Conservation (phyloP, 2,113 vertebrate species). For the Kryptolebias marmoratus region DNA sequence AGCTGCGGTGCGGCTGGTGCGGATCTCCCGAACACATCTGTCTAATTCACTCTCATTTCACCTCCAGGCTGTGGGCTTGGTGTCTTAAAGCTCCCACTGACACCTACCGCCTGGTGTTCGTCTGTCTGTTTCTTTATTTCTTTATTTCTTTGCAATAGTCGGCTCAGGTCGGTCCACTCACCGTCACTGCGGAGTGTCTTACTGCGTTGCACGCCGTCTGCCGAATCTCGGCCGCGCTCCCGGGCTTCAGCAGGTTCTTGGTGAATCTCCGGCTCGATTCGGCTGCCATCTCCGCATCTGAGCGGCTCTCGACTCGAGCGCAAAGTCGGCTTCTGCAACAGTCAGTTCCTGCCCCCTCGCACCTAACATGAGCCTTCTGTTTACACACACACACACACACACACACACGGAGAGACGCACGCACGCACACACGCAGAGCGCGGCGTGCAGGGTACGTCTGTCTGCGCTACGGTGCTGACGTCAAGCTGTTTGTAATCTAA, state of each 20-base stretch:
- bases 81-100: constrained; percentile 29
- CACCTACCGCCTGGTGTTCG: constrained; percentile 52
- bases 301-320: constrained; percentile 42
- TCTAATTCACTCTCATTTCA: neutral
- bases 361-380: constrained; percentile 55
- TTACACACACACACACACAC: constrained; percentile 55
- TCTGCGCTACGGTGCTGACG: neutral
- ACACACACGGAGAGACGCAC: neutral
- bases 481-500: neutral
- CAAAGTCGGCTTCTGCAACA: constrained; percentile 30
- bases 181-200: constrained; percentile 77
- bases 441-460: constrained; percentile 33
- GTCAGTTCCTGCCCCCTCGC: constrained; percentile 42
- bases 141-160: constrained; percentile 11
- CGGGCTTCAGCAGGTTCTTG: constrained; percentile 90
- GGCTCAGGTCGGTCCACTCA: constrained; percentile 60
- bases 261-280: constrained; percentile 90
- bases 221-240: constrained; percentile 88
- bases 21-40: neutral
- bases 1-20: constrained; percentile 14
- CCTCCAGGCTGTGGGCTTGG: neutral
- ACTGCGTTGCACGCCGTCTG: constrained; percentile 85
- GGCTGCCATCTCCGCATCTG: constrained; percentile 84
- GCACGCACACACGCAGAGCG: constrained; percentile 20
- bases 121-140: constrained; percentile 27